phyloP scores from a whole-genome alignment of 2,113 vertebrate genomes.

The Oreochromis niloticus region DNA sequence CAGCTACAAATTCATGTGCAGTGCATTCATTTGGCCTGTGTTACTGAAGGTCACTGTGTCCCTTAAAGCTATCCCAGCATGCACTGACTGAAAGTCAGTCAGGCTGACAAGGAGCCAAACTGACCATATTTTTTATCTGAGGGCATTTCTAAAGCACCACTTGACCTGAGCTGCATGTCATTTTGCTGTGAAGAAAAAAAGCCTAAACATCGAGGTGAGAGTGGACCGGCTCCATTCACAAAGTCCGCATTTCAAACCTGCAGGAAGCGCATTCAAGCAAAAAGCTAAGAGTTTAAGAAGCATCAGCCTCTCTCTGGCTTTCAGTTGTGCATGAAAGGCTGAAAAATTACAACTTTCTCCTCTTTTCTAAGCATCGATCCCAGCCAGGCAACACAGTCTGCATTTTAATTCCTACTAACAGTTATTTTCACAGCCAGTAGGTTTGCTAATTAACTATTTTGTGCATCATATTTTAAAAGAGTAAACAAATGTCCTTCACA shows the following conservation, averaged over 20 bases:
- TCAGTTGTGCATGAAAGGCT: not conserved
- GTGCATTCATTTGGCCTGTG: not conserved
- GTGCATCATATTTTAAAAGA: not conserved
- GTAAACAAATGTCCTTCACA: not conserved
- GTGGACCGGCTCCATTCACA: fast-evolving
- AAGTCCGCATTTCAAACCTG: not conserved
- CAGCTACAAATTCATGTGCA: not conserved
- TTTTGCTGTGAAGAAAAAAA: not conserved
- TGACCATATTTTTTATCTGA: not conserved
- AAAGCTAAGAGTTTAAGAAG: not conserved
- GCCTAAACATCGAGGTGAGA: not conserved
- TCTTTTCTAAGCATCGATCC: not conserved
- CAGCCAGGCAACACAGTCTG: not conserved
- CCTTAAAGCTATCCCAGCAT: not conserved
- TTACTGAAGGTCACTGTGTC: not conserved
- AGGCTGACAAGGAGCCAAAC: not conserved
- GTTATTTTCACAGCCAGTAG: not conserved
- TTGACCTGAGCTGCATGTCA: not conserved
- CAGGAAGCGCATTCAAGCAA: fast-evolving
- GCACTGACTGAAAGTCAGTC: not conserved
- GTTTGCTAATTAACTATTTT: not conserved
- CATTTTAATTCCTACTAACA: not conserved
- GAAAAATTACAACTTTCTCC: not conserved
- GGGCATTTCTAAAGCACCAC: not conserved
- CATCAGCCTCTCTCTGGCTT: not conserved